Conservation (phyloP, 2,113 vertebrate species). For the Nematolebias whitei region DNA sequence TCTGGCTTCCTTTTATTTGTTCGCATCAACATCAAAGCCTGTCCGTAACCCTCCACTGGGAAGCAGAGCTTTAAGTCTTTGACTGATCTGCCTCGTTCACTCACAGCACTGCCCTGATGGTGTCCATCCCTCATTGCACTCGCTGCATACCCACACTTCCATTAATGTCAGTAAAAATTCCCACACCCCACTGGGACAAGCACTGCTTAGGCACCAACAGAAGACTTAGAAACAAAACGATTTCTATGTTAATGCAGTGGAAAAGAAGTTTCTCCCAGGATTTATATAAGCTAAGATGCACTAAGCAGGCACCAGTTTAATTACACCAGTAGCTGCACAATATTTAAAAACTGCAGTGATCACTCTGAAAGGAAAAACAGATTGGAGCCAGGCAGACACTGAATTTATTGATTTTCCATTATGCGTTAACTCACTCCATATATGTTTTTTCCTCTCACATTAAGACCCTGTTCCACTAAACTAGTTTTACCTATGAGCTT, state of each 20-base stretch:
- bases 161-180: slow-evolving; percentile 1
- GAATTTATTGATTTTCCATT: background rate
- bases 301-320: background rate
- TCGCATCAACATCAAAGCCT: slow-evolving; percentile 79
- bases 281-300: slow-evolving; percentile 4
- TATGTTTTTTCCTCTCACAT: background rate
- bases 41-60: slow-evolving; percentile 59
- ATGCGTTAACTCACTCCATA: background rate
- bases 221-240: background rate
- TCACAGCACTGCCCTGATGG: slow-evolving; percentile 55
- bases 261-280: background rate
- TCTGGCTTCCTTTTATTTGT: slow-evolving; percentile 77
- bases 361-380: background rate
- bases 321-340: background rate
- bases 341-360: background rate
- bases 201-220: background rate
- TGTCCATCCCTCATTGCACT: slow-evolving; percentile 67
- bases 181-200: background rate
- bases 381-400: background rate
- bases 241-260: background rate
- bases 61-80: slow-evolving; percentile 72
- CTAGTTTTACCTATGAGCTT: too few species aligned
- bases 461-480: too few species aligned
- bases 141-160: slow-evolving; percentile 22
- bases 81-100: slow-evolving; percentile 69